phyloP scores from a whole-genome alignment of 2,797 vertebrate species.

The Enoplosus armatus region DNA sequence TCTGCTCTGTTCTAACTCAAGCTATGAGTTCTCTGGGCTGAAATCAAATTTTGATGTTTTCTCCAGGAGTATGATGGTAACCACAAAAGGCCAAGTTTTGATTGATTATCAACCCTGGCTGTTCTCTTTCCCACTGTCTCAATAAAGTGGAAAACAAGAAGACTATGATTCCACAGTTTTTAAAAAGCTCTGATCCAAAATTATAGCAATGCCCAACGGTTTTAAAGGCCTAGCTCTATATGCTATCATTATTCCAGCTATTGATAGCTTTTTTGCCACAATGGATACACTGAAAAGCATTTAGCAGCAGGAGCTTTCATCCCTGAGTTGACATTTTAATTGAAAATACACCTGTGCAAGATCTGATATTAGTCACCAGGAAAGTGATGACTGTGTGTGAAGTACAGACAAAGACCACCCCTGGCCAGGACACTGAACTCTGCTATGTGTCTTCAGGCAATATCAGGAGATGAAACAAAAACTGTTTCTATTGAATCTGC shows the following conservation, averaged over 20 bases:
- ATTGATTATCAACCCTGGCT: conserved; percentile 18
- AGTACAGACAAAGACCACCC: conserved; percentile 50
- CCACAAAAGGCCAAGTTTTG: conserved; percentile 29
- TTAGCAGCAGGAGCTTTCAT: conserved; percentile 39
- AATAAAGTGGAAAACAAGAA: not conserved
- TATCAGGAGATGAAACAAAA: conserved; percentile 64
- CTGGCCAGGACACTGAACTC: conserved; percentile 43
- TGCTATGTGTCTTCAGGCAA: conserved; percentile 53
- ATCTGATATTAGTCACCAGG: conserved; percentile 42
- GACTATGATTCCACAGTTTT: not conserved
- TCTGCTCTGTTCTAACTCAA: conserved; percentile 13
- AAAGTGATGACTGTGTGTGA: conserved; percentile 41
- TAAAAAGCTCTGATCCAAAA: not conserved
- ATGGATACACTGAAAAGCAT: not conserved
- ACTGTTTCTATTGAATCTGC: conserved; percentile 19
- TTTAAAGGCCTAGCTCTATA: not conserved
- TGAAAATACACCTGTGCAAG: conserved; percentile 35
- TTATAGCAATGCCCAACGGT: not conserved
- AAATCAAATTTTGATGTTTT: conserved; percentile 38
- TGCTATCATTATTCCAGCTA: conserved; percentile 10
- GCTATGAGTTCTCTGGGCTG: conserved; percentile 15
- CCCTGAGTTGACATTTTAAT: conserved; percentile 49
- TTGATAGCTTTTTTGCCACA: conserved; percentile 13
- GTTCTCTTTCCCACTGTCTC: not conserved
- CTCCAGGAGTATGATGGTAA: conserved; percentile 4